These are phyloP conservation scores for Triplophysa yarkandensis DNA, from an alignment of 2,797 vertebrate genomes.

Conservation along the genomic window DNA sequence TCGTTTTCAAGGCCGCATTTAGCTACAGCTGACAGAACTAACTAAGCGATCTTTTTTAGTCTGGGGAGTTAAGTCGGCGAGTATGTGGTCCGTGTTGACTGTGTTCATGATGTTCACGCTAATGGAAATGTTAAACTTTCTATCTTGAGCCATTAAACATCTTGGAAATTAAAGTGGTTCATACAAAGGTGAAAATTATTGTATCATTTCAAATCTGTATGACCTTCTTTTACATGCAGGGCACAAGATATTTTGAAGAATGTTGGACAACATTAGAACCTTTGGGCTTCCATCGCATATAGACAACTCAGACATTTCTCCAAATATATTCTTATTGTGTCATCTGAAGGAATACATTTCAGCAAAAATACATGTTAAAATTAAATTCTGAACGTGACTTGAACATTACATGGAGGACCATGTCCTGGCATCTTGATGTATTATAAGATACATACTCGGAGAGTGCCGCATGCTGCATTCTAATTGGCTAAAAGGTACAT, in stretches of 20 bases:
- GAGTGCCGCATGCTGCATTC: background rate
- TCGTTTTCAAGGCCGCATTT: slow-evolving; percentile 41
- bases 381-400: background rate
- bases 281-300: no score
- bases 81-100: background rate
- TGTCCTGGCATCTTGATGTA: background rate
- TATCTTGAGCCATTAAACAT: background rate
- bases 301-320: no score
- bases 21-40: slow-evolving; percentile 33
- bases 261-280: no score
- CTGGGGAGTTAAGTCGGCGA: slow-evolving; percentile 12
- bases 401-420: background rate
- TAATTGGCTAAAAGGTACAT: slow-evolving; percentile 2
- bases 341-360: background rate
- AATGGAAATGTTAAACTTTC: slow-evolving; percentile 35
- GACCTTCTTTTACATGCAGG: no score
- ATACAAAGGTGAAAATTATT: no score
- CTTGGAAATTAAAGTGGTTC: no score
- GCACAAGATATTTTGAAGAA: no score
- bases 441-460: background rate
- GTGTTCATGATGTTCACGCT: slow-evolving; percentile 25
- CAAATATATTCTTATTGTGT: background rate
- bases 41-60: slow-evolving; percentile 28
- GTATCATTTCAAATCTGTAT: no score
- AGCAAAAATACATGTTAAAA: no score